A percentile compares a stretch with the other conserved stretches of the same genome.
Conservation (phyloP, 1,140 invertebrate genomes). For the Lucilia cuprina region DNA sequence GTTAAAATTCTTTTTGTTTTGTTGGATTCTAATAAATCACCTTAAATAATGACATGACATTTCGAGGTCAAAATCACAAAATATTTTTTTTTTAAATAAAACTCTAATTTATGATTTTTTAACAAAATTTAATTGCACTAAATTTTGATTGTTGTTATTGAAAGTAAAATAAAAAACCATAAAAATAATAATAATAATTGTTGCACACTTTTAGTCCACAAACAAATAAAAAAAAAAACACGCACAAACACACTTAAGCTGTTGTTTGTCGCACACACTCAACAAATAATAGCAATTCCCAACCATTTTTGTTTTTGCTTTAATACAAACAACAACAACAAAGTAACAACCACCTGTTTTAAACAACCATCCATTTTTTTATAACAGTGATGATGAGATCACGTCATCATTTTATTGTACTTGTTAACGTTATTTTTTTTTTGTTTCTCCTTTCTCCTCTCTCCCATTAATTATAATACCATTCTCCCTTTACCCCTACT, state of each 20-base stretch:
- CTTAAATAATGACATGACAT: constrained; percentile 1
- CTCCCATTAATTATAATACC: too few species aligned
- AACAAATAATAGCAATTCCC: too few species aligned
- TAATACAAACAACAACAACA: too few species aligned
- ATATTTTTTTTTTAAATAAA: not conserved
- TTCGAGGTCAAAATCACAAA: not conserved
- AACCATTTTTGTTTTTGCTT: too few species aligned
- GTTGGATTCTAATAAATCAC: not conserved
- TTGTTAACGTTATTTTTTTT: too few species aligned
- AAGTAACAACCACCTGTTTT: too few species aligned
- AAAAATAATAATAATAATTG: not conserved
- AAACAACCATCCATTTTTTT: too few species aligned
- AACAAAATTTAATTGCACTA: constrained; percentile 2
- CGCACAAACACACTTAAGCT: not conserved
- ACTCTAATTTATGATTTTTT: not conserved
- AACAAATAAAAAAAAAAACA: not conserved
- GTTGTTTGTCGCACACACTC: too few species aligned
- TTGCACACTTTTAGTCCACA: not conserved
- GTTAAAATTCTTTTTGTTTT: not conserved
- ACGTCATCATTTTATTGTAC: too few species aligned
- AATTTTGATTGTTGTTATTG: constrained; percentile 4
- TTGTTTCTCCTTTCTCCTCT: too few species aligned
- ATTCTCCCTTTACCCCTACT: too few species aligned
- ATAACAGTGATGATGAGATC: too few species aligned
- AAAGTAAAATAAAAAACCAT: constrained; percentile 13